Evolutionary conservation across 2,113 vertebrate genomes (phyloP).

Genomic region (Sorex araneus): DNA sequence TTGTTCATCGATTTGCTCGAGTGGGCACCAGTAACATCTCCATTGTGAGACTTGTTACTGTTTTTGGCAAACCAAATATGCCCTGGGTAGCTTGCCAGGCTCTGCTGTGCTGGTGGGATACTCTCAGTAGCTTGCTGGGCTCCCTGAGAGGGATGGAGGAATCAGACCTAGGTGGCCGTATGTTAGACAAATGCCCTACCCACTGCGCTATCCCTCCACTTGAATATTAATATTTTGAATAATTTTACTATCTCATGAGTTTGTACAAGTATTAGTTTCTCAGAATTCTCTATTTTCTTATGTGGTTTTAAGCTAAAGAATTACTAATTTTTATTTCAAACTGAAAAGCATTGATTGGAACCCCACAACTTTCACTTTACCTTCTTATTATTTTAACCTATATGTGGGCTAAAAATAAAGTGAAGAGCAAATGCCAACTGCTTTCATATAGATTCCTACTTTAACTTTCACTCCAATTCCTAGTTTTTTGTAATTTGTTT

Average conservation of each 20-base stretch:
- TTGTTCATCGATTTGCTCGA: too few species aligned
- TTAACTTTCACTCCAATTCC: neutral
- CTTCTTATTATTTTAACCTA: neutral
- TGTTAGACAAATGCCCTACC: too few species aligned
- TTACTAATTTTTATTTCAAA: slow-evolving; percentile 28
- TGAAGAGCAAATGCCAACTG: neutral
- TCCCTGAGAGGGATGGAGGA: too few species aligned
- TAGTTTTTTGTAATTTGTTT: neutral
- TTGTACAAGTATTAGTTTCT: slow-evolving; percentile 18
- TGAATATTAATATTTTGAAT: neutral
- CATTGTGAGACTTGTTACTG: too few species aligned
- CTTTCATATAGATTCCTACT: neutral
- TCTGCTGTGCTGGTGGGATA: too few species aligned
- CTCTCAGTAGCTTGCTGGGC: too few species aligned
- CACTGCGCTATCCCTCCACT: too few species aligned
- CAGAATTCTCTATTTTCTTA: slow-evolving; percentile 23
- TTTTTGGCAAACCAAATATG: too few species aligned
- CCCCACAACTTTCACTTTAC: neutral
- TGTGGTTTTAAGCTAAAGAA: neutral
- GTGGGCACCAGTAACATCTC: too few species aligned
- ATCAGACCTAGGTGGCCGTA: too few species aligned
- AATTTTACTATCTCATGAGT: neutral
- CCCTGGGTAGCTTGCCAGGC: too few species aligned
- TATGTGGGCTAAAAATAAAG: neutral
- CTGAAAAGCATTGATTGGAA: slow-evolving; percentile 10